phyloP scores from a whole-genome alignment of 2,888 invertebrate species.

The Apoderus coryli region DNA sequence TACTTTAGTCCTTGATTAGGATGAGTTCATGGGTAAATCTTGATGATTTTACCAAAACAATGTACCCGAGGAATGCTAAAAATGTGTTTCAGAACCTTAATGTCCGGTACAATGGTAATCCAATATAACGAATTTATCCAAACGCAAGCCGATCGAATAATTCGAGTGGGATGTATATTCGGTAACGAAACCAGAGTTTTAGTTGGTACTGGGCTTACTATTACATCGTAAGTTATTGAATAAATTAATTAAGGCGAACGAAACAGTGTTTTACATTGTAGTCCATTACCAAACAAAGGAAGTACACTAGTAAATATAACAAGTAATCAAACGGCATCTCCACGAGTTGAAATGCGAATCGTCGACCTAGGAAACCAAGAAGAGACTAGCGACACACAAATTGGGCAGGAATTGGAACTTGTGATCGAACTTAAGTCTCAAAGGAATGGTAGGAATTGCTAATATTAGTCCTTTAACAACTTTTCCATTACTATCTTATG shows the following conservation, averaged over 20 bases:
- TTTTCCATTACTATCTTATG: no score
- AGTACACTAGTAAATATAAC: constrained; percentile 36
- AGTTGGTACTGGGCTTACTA: constrained; percentile 41
- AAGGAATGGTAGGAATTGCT: constrained; percentile 11
- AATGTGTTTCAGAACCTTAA: constrained; percentile 50
- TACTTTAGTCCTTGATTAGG: no score
- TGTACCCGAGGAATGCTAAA: no score
- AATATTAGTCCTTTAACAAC: constrained; percentile 3
- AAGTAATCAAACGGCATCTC: constrained; percentile 29
- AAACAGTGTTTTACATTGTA: constrained; percentile 19
- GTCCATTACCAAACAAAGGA: constrained; percentile 33
- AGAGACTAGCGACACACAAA: constrained; percentile 47
- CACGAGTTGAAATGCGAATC: constrained; percentile 41
- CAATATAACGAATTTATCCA: constrained; percentile 77
- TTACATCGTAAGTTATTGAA: constrained; percentile 34
- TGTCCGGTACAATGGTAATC: constrained; percentile 62
- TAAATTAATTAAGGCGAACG: constrained; percentile 3
- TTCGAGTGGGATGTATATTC: constrained; percentile 66
- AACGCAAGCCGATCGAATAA: constrained; percentile 68
- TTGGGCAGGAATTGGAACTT: constrained; percentile 52
- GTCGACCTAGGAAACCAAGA: constrained; percentile 40
- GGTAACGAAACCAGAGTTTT: constrained; percentile 36
- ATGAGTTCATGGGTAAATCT: no score
- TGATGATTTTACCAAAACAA: no score
- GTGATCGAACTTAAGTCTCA: constrained; percentile 42